Percentiles rank a stretch among this genome's conserved stretches.
phyloP scores from a whole-genome alignment of 2,888 invertebrate genomes.

The Sepiola atlantica region DNA sequence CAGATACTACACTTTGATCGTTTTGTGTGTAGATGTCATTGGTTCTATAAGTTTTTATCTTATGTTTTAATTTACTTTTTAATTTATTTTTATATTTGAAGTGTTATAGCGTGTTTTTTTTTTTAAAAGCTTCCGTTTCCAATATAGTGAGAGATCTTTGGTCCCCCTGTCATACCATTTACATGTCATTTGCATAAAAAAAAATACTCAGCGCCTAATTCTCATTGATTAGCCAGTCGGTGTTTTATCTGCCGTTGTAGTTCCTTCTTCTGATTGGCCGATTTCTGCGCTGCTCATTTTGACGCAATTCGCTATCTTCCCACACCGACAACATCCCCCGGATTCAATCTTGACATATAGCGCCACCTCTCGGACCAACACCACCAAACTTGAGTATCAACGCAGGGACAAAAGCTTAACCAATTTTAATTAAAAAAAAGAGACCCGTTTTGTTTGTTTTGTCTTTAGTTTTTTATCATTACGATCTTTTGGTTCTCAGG shows the following conservation, averaged over 20 bases:
- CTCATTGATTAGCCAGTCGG: background rate
- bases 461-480: background rate
- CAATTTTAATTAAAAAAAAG: background rate
- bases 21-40: too few relatives aligned
- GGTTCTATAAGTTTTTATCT: too few relatives aligned
- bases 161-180: background rate
- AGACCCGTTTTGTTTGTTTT: background rate
- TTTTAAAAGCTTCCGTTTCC: background rate
- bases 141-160: background rate
- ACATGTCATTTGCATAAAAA: background rate
- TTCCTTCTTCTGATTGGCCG: slow-evolving; percentile 2
- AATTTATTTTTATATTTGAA: background rate
- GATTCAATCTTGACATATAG: background rate
- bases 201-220: background rate
- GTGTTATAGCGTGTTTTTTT: background rate
- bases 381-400: background rate
- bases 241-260: background rate
- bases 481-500: background rate
- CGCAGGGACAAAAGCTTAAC: background rate
- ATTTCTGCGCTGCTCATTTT: background rate
- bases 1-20: too few relatives aligned
- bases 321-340: background rate
- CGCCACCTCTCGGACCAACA: background rate
- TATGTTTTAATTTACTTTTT: background rate
- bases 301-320: background rate